phyloP scores from a whole-genome alignment of 2,113 vertebrate species.

The Xerus inauris region DNA sequence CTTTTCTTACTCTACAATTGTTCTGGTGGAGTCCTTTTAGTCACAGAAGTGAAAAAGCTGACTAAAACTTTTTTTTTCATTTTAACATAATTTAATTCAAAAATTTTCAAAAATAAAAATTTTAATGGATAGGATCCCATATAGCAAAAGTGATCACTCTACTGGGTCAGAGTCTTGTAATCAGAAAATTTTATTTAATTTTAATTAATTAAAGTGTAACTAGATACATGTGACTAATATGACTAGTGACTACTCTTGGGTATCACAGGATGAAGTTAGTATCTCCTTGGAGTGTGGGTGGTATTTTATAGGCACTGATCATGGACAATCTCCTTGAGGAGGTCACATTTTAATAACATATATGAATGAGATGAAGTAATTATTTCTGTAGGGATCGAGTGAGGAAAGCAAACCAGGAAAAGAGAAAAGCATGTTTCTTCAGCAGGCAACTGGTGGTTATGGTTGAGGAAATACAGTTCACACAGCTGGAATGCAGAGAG shows the following conservation, averaged over 20 bases:
- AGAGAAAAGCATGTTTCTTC: background rate
- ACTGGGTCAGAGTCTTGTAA: background rate
- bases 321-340: background rate
- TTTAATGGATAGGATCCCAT: background rate
- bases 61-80: background rate
- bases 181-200: background rate
- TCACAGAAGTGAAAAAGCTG: too few relatives aligned
- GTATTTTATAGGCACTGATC: background rate
- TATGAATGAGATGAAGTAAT: background rate
- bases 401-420: background rate
- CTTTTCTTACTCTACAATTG: too few relatives aligned
- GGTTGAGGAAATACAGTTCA: background rate
- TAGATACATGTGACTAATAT: background rate
- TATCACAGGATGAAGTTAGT: background rate
- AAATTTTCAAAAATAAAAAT: background rate
- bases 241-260: background rate
- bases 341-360: background rate
- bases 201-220: background rate
- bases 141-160: background rate
- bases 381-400: rapidly evolving
- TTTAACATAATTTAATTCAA: background rate
- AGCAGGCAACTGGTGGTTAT: background rate
- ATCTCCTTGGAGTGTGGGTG: background rate
- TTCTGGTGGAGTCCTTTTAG: too few relatives aligned
- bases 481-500: background rate